phyloP scores from a whole-genome alignment of 2,888 invertebrate species.

The Acronicta psi region DNA sequence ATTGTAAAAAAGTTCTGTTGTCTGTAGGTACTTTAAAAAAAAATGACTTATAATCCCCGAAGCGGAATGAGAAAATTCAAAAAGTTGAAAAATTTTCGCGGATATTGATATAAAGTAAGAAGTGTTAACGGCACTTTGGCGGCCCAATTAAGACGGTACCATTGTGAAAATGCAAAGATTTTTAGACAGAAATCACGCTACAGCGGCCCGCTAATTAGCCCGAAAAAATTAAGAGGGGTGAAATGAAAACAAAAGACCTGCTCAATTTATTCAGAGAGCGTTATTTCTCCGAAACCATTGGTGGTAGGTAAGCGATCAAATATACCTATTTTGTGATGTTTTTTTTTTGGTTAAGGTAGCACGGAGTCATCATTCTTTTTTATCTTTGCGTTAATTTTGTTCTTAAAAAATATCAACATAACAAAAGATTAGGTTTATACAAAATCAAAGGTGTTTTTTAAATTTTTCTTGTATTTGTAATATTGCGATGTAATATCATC shows the following conservation, averaged over 20 bases:
- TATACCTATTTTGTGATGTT: slow-evolving; percentile 18
- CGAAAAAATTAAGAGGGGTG: slow-evolving; percentile 41
- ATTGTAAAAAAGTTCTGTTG: slow-evolving; percentile 54
- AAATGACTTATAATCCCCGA: slow-evolving; percentile 50
- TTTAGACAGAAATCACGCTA: slow-evolving; percentile 36
- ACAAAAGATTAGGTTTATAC: slow-evolving; percentile 17
- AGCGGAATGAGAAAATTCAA: slow-evolving; percentile 45
- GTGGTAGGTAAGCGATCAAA: slow-evolving; percentile 9
- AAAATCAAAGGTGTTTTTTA: slow-evolving; percentile 2
- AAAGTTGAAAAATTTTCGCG: slow-evolving; percentile 45
- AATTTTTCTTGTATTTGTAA: too few relatives aligned
- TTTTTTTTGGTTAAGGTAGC: slow-evolving; percentile 29
- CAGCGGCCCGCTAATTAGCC: slow-evolving; percentile 46
- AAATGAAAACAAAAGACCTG: slow-evolving; percentile 45
- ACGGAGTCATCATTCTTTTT: slow-evolving; percentile 47
- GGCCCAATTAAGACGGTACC: slow-evolving; percentile 43
- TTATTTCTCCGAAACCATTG: slow-evolving; percentile 11
- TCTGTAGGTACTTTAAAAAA: slow-evolving; percentile 40
- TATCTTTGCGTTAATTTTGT: slow-evolving; percentile 39
- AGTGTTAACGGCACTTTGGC: slow-evolving; percentile 47
- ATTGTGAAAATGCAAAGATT: slow-evolving; percentile 47
- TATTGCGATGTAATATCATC: too few relatives aligned
- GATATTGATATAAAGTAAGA: slow-evolving; percentile 40
- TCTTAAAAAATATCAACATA: slow-evolving; percentile 20
- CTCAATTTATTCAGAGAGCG: slow-evolving; percentile 19